Base-by-base conservation (phyloP, 2,888 invertebrate species). In the Chrysotoxum bicinctum region DNA sequence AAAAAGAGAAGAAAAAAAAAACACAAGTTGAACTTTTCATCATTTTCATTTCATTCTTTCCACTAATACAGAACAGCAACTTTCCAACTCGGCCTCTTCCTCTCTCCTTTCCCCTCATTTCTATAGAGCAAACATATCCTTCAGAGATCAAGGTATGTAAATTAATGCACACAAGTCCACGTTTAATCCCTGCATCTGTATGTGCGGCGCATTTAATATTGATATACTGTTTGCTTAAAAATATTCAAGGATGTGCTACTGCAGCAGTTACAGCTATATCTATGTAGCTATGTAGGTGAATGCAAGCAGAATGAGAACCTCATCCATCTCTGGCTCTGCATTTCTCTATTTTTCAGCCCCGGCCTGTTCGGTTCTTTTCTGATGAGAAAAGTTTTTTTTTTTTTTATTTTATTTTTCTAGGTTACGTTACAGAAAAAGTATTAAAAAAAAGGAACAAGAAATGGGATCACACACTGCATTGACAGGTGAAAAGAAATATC, bases 111-210 rank as follows among this genome's bases (percentile, higher is more conserved):
- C 60, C 23, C 9, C 14, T 32, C 54, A 32, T 70, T 43, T 43
- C n/a, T n/a, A 40, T n/a, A 40, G 2, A 14, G 23, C 14, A 50
- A 14, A 64, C 56, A 64, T 21, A 72, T 81, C 72, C 81, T 77
- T 76, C 69, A 77, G 76, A 81, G 81, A 85, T 81, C 81, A 85
- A 80, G 81, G 85, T 76, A 85, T 81, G 73, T 62, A 81, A 81
- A 81, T 81, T 72, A 80, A 85, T 80, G 68, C 72, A 76, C 72
- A 76, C 80, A 76, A 76, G 84, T 80, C 76, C 75, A 80, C 75
- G 75, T 56, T 85, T 77, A 81, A 85, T 81, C 81, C 66, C 37
- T 73, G 76, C 19, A 16, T 85, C 50, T 68, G 35, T 80, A 56
- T 68, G 48, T 75, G 45, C 69, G 35, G 45, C 69, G 35, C 76